These are phyloP conservation scores for Tethea ocularis DNA, from an alignment of 2,888 invertebrate species.

Conservation along the genomic window DNA sequence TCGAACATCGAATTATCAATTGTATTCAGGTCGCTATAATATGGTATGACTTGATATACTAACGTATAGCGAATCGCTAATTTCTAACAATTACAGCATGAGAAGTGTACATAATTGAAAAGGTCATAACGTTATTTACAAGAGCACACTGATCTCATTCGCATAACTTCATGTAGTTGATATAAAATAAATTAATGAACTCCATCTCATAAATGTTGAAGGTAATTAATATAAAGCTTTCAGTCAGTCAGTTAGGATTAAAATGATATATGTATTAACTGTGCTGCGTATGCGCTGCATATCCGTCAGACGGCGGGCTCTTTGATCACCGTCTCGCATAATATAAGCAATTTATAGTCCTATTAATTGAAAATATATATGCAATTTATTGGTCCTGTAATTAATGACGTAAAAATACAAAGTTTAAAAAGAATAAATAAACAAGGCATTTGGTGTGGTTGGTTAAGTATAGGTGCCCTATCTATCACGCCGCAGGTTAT, in stretches of 20 bases:
- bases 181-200: background rate
- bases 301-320: background rate
- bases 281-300: background rate
- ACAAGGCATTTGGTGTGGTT: no score
- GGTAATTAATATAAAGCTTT: background rate
- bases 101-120: background rate
- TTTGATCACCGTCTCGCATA: background rate
- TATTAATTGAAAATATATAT: background rate
- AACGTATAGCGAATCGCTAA: background rate
- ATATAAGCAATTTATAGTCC: background rate
- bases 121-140: background rate
- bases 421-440: no score
- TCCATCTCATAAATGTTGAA: background rate
- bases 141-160: no score
- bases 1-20: no score
- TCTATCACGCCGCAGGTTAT: no score
- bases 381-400: background rate
- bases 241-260: background rate
- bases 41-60: background rate
- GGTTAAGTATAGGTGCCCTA: no score
- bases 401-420: background rate
- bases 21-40: background rate
- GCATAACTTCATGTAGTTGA: background rate
- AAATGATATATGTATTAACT: background rate
- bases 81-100: background rate